Conservation (phyloP, 1,140 invertebrate species). For the Pissodes strobi region DNA sequence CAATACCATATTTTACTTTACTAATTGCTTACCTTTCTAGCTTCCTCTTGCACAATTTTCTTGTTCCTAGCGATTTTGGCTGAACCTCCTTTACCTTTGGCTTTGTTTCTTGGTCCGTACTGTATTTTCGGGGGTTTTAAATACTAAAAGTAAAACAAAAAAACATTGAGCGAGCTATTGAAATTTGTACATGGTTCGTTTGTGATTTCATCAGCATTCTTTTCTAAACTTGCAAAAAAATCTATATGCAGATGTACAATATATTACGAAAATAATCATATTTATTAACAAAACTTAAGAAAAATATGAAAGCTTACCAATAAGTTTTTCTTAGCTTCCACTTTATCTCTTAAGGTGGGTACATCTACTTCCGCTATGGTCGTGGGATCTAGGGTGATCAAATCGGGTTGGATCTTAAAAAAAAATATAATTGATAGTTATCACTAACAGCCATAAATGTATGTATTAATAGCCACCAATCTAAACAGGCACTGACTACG, state of each 20-base stretch:
- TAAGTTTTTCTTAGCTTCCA: conserved; percentile 77
- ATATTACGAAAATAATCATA: background rate
- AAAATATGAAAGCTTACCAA: conserved; percentile 60
- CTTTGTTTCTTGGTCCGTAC: conserved; percentile 74
- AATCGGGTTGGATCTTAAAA: conserved; percentile 81
- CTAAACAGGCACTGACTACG: too few species aligned
- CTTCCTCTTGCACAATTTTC: conserved; percentile 74
- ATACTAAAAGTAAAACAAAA: conserved; percentile 63
- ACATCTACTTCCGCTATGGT: conserved; percentile 77
- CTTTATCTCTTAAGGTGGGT: conserved; percentile 76
- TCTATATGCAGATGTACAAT: background rate
- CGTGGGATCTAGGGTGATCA: conserved; percentile 87
- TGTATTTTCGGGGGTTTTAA: conserved; percentile 78
- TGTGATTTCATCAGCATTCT: too few species aligned
- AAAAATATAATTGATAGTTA: background rate
- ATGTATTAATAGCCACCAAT: conserved; percentile 1
- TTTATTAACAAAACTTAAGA: conserved; percentile 21
- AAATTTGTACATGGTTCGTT: too few species aligned
- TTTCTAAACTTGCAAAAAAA: too few species aligned
- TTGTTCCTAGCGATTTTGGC: conserved; percentile 76
- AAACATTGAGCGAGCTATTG: too few species aligned
- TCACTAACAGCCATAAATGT: background rate
- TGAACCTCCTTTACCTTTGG: conserved; percentile 77
- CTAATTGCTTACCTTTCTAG: conserved; percentile 69
- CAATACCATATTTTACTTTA: conserved; percentile 18